These are phyloP conservation scores for Eubucco bourcierii DNA, from an alignment of 2,113 vertebrate species.

Conservation along the genomic window DNA sequence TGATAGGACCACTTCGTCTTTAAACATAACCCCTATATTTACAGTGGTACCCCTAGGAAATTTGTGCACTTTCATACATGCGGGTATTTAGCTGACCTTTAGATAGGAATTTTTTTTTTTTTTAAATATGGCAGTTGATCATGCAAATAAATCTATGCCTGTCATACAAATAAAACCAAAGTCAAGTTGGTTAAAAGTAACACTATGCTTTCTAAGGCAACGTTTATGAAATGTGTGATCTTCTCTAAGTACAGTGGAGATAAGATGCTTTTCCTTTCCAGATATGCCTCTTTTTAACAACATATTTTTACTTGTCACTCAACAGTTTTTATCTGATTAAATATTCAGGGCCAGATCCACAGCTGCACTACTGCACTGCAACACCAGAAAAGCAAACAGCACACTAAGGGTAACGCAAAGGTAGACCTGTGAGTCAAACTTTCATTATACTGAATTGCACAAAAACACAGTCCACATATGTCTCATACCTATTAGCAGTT, in stretches of 20 bases:
- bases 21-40: background rate
- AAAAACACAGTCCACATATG: background rate
- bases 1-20: constrained; percentile 11
- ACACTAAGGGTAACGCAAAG: background rate
- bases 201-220: background rate
- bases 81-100: background rate
- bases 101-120: background rate
- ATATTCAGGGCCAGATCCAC: background rate
- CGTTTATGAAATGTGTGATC: background rate
- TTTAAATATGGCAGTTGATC: background rate
- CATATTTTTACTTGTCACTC: background rate
- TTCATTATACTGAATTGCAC: background rate
- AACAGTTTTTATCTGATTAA: background rate
- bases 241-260: background rate
- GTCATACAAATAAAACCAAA: background rate
- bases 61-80: background rate
- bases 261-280: background rate
- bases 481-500: background rate
- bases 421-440: background rate
- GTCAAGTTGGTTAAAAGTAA: background rate
- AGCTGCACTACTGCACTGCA: background rate
- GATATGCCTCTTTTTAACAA: background rate
- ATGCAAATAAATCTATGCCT: background rate
- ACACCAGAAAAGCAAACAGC: background rate
- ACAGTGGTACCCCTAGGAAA: background rate